Evolutionary conservation across 2,888 invertebrate species (phyloP).

Genomic region (Cyclophora albipunctata): DNA sequence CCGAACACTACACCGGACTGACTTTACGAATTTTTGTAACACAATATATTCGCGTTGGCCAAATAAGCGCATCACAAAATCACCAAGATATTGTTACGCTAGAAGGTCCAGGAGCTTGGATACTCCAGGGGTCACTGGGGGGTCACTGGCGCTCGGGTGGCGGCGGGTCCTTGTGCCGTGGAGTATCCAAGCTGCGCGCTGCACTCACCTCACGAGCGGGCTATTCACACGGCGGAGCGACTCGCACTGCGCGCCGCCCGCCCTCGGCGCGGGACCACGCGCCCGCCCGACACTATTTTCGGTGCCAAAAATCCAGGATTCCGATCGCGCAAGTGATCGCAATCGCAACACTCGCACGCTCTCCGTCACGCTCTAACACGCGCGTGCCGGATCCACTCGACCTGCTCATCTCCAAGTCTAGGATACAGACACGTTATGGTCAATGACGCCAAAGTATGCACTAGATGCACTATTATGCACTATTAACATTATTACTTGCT

Average conservation of each 20-base stretch:
- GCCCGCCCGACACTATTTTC: slow-evolving; percentile 69
- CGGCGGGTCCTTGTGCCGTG: slow-evolving; percentile 24
- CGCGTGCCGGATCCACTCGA: slow-evolving; percentile 15
- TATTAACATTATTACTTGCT: too few species aligned
- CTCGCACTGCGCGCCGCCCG: slow-evolving; percentile 69
- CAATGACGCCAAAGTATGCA: slow-evolving; percentile 15
- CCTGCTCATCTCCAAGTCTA: slow-evolving; percentile 19
- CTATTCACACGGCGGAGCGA: slow-evolving; percentile 75
- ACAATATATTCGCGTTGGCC: slow-evolving; percentile 17
- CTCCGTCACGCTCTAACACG: slow-evolving; percentile 53
- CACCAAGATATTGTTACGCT: slow-evolving; percentile 29
- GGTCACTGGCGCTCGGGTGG: slow-evolving; percentile 16
- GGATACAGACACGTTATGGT: slow-evolving; percentile 17
- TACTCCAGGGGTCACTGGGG: slow-evolving; percentile 37
- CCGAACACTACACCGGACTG: slow-evolving; percentile 15
- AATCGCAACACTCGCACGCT: slow-evolving; percentile 37
- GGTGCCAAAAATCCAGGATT: slow-evolving; percentile 74
- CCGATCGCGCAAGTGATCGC: slow-evolving; percentile 45
- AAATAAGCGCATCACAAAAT: slow-evolving; percentile 31
- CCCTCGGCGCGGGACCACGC: slow-evolving; percentile 51
- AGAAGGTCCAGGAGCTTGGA: slow-evolving; percentile 47
- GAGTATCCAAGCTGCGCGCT: slow-evolving; percentile 50
- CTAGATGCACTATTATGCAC: slow-evolving; percentile 3
- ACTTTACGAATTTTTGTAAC: slow-evolving; percentile 15
- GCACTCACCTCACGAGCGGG: slow-evolving; percentile 70